Evolutionary conservation across 2,888 invertebrate genomes (phyloP).

Genomic region (Drosophila phalerata): DNA sequence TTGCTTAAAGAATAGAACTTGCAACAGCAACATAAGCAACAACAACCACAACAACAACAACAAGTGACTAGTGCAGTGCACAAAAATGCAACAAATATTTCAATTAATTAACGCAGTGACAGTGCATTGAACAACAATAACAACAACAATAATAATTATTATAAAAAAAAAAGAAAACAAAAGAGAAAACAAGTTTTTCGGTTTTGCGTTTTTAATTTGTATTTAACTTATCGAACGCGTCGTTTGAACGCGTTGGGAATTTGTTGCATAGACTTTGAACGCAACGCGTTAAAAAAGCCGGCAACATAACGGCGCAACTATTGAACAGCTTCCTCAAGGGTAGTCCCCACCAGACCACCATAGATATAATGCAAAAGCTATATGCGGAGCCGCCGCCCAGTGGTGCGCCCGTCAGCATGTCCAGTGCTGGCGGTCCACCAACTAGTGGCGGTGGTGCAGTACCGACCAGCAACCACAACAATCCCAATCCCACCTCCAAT

Average conservation of each 20-base stretch:
- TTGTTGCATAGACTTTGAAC: conserved; percentile 39
- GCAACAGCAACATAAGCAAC: conserved; percentile 26
- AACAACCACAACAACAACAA: conserved; percentile 33
- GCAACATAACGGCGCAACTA: conserved; percentile 84
- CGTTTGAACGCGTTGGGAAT: conserved; percentile 40
- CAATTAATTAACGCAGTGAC: conserved; percentile 64
- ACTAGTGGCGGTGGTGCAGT: conserved; percentile 65
- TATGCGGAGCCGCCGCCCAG: conserved; percentile 85
- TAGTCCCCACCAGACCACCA: conserved; percentile 85
- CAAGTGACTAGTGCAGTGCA: conserved; percentile 65
- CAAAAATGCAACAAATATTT: conserved; percentile 66
- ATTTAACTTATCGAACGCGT: conserved; percentile 49
- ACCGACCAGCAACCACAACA: conserved; percentile 76
- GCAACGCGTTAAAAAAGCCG: conserved; percentile 73
- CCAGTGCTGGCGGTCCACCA: conserved; percentile 86
- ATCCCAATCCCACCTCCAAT: conserved; percentile 74
- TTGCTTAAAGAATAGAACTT: conserved; percentile 37
- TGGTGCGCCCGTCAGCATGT: conserved; percentile 84
- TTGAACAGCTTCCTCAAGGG: conserved; percentile 84
- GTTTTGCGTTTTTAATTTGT: conserved; percentile 44
- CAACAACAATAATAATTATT: conserved; percentile 12
- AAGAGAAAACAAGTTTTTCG: conserved; percentile 30
- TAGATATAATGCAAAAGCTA: conserved; percentile 86
- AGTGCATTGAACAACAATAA: conserved; percentile 67
- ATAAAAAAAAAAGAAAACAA: conserved; percentile 1